Base-by-base conservation (phyloP, 1,140 invertebrate species). In the Linepithema humile region DNA sequence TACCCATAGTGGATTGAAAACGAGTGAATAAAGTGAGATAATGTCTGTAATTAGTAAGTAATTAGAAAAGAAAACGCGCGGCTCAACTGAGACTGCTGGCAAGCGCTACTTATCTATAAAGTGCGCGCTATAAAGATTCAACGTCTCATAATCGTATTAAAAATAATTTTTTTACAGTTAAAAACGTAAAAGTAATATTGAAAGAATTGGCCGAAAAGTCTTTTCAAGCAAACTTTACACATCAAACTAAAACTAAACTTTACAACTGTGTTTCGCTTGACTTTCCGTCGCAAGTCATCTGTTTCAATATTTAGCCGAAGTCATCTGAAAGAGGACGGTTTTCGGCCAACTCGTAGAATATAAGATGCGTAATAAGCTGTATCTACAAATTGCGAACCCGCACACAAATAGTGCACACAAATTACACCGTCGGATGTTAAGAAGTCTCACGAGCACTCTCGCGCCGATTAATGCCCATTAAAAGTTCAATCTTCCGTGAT, bases 1-100 rank as follows among this genome's bases (percentile, higher is more conserved):
- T 35, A 55, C 12, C 73, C 57, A 15, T 0, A 4, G 38, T 70
- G 48, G 57, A 55, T 69, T 57, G 38, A 80, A 80, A 80, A 80
- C 64, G 62, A 69, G n/a, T 23, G 75, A 80, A 57, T 80, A 70
- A 80, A 70, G 32, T 20, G 20, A 43, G 35, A 26, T 50, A 55
- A 69, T 43, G 48, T n/a, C 9, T 23, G 15, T 26, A 77, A 77
- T 77, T 50, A 50, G 35, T 20, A 60, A 35, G 15, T 38, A 23
- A 50, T 38, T n/a, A 38, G 38, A 29, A 77, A 53, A 53, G 29
- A 64, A 29, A 50, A 35, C n/a, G n/a, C 20, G 20, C 9, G 15
- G 10, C 32, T 64, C 23, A 40, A 10, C 23, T 50, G 12, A 26
- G n/a, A 77, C 50, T 65, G 26, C 40, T 17, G 10, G 60, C 38